These are phyloP conservation scores for Hirudo medicinalis DNA, from an alignment of 1,140 invertebrate species.

Conservation along the genomic window DNA sequence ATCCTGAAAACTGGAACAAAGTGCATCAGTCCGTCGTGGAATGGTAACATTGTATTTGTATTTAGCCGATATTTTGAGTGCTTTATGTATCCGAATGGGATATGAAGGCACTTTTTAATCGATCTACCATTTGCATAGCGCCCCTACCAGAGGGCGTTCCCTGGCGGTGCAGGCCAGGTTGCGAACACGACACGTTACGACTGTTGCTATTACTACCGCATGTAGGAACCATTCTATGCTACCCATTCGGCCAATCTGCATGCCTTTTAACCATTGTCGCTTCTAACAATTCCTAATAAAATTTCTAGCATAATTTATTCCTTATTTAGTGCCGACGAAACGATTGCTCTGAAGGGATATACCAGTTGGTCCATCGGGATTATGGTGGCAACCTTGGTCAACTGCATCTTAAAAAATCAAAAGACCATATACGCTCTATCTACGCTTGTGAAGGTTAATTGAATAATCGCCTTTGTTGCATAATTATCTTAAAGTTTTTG, in stretches of 20 bases:
- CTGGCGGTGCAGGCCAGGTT: too few relatives aligned
- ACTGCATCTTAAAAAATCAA: slow-evolving; percentile 60
- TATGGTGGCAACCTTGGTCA: slow-evolving; percentile 57
- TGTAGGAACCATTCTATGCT: too few relatives aligned
- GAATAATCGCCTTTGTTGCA: neutral
- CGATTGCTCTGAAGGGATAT: slow-evolving; percentile 74
- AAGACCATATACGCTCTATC: slow-evolving; percentile 53
- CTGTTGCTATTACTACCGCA: too few relatives aligned
- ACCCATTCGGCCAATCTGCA: too few relatives aligned
- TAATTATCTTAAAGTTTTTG: slow-evolving; percentile 71
- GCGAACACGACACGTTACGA: too few relatives aligned
- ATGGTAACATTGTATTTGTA: slow-evolving; percentile 40
- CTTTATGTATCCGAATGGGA: too few relatives aligned
- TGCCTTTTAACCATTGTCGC: too few relatives aligned
- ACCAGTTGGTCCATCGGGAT: slow-evolving; percentile 79
- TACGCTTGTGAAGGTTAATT: slow-evolving; percentile 58
- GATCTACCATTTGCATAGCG: too few relatives aligned
- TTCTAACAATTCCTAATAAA: neutral
- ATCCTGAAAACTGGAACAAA: slow-evolving; percentile 63
- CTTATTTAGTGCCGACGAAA: slow-evolving; percentile 59
- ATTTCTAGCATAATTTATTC: neutral
- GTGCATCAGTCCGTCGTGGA: slow-evolving; percentile 65
- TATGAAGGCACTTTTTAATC: too few relatives aligned
- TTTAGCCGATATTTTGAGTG: too few relatives aligned
- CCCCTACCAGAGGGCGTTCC: too few relatives aligned